A percentile compares a stretch with the other conserved stretches of the same genome.
Evolutionary conservation across 30 jellyfish, hydroid and myxozoan genomes (phyloP).

Genomic region (Aurelia coerulea): DNA sequence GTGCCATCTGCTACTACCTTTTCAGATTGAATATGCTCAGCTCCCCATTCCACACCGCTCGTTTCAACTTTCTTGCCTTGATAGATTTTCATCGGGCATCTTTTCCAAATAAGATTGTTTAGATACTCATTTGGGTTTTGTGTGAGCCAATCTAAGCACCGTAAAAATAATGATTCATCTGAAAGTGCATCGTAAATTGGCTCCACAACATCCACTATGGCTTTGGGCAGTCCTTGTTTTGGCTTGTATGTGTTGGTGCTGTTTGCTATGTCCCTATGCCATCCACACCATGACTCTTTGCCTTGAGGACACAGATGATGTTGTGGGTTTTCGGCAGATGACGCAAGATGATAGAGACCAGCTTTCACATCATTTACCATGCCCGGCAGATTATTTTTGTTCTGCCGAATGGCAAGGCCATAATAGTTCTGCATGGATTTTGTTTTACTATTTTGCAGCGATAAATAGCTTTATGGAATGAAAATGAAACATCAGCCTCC

Average conservation of each 20-base stretch:
- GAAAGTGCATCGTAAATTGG: not conserved
- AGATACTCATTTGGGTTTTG: conserved; percentile 25
- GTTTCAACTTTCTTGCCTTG: not conserved
- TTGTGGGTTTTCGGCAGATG: not conserved
- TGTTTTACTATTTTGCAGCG: too few relatives aligned
- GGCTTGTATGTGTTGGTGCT: not conserved
- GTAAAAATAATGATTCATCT: too few relatives aligned
- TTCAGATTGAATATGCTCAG: too few relatives aligned
- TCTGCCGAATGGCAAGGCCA: too few relatives aligned
- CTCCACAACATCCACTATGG: conserved; percentile 6
- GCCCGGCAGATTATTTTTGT: too few relatives aligned
- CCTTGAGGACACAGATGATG: not conserved
- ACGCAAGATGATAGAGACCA: not conserved
- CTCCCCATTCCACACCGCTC: too few relatives aligned
- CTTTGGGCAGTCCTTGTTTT: not conserved
- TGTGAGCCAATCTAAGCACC: not conserved
- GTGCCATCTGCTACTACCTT: too few relatives aligned
- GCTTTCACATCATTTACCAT: too few relatives aligned
- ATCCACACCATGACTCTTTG: not conserved
- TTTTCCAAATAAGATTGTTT: not conserved
- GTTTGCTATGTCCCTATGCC: not conserved
- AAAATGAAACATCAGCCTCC: too few relatives aligned
- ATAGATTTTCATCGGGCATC: conserved; percentile 8
- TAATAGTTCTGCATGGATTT: too few relatives aligned
- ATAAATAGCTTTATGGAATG: too few relatives aligned